Conservation (phyloP, 2,113 vertebrate species). For the Megaceryle torquata region DNA sequence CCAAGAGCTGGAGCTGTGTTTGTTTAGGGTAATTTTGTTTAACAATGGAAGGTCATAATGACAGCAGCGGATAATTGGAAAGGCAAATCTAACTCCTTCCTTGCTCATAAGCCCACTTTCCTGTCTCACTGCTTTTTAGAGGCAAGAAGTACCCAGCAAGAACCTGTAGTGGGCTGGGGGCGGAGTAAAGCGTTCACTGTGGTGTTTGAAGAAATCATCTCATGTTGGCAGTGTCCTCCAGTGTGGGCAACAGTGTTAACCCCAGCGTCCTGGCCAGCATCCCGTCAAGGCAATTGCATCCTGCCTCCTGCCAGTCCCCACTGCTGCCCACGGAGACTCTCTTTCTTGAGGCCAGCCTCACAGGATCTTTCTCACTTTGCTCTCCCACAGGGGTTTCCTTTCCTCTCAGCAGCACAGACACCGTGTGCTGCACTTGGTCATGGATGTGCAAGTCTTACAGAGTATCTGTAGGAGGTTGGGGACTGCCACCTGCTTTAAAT, state of each 20-base stretch:
- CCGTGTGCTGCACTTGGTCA: accelerated
- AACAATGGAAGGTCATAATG: background rate
- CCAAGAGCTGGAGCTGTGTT: background rate
- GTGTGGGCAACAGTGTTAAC: background rate
- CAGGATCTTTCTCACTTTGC: accelerated
- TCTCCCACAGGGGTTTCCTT: background rate
- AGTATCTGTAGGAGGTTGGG: background rate
- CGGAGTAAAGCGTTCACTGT: accelerated
- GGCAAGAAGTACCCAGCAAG: background rate
- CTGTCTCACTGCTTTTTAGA: background rate
- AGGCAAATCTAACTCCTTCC: background rate
- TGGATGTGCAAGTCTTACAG: background rate
- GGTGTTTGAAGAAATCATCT: accelerated
- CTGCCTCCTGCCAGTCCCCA: background rate
- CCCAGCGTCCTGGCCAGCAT: accelerated
- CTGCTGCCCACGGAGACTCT: background rate
- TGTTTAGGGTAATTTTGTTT: slow-evolving; percentile 22
- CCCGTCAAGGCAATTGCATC: background rate
- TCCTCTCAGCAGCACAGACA: background rate
- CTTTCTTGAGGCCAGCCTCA: background rate
- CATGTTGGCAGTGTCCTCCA: accelerated
- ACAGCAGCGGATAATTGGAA: background rate
- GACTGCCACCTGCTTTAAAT: background rate
- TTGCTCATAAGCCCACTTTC: background rate
- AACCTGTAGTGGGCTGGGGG: background rate